A percentile compares a stretch with the other conserved stretches of the same genome.
Evolutionary conservation across 2,888 invertebrate genomes (phyloP).

Genomic region (Trachelus tabidus): DNA sequence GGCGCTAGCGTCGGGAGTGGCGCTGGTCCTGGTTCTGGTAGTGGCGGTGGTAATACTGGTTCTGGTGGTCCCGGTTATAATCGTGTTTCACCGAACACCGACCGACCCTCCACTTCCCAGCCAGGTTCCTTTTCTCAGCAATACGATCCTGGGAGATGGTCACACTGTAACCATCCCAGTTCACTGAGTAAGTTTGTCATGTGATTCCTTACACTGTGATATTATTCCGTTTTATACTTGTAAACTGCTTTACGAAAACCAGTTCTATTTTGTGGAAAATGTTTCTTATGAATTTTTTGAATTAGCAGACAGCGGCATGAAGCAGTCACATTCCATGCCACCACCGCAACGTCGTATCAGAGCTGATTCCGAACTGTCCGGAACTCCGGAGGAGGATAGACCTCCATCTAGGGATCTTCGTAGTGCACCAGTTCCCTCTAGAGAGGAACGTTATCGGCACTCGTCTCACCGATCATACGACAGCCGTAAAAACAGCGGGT

Average conservation of each 20-base stretch:
- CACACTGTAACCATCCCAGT: conserved; percentile 51
- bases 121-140: conserved; percentile 56
- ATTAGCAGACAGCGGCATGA: conserved; percentile 46
- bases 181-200: conserved; percentile 47
- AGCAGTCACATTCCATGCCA: conserved; percentile 49
- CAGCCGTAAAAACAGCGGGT: conserved; percentile 45
- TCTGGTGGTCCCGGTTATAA: conserved; percentile 39
- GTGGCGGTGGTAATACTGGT: conserved; percentile 6
- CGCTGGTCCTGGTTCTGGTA: conserved; percentile 59
- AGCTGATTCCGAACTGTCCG: conserved; percentile 58
- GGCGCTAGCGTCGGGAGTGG: conserved; percentile 43
- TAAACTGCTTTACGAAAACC: not conserved
- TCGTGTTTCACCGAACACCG: conserved; percentile 58
- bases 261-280: not conserved
- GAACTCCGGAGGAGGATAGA: conserved; percentile 56
- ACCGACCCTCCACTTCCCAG: conserved; percentile 48
- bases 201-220: not conserved
- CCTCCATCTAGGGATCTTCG: conserved; percentile 56
- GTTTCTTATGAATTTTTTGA: conserved; percentile 8
- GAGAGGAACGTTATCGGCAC: conserved; percentile 58
- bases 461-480: conserved; percentile 53
- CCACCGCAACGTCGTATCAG: conserved; percentile 52
- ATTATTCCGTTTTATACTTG: not conserved
- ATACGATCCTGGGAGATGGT: conserved; percentile 61
- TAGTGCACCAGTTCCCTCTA: conserved; percentile 30